phyloP scores from a whole-genome alignment of 2,888 invertebrate genomes.

The Buathra laborator region DNA sequence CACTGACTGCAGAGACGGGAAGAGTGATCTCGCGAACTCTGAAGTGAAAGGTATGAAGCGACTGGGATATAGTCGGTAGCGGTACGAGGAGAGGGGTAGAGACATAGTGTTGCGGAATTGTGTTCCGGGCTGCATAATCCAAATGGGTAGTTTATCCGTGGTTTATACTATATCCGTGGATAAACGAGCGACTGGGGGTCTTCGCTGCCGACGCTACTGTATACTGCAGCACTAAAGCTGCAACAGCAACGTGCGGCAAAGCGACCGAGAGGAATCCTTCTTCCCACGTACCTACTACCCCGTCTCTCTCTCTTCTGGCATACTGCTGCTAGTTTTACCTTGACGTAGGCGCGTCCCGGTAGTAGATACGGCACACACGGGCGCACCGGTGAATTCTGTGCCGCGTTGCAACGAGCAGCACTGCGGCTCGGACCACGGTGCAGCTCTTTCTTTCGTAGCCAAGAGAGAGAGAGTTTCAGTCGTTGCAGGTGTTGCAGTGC shows the following conservation, averaged over 20 bases:
- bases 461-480: not conserved
- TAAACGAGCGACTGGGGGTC: slow-evolving; percentile 67
- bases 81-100: slow-evolving; percentile 9
- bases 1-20: slow-evolving; percentile 2
- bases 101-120: slow-evolving; percentile 64
- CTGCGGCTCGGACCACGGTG: slow-evolving; percentile 52
- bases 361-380: slow-evolving; percentile 17
- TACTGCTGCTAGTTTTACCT: slow-evolving; percentile 11
- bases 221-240: slow-evolving; percentile 43
- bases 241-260: slow-evolving; percentile 53
- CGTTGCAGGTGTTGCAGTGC: slow-evolving; percentile 4
- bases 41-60: slow-evolving; percentile 33
- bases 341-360: slow-evolving; percentile 1
- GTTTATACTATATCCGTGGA: slow-evolving; percentile 66
- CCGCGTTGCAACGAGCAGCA: slow-evolving; percentile 43
- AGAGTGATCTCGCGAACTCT: slow-evolving; percentile 31
- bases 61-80: not conserved
- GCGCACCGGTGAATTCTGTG: slow-evolving; percentile 4
- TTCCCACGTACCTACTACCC: slow-evolving; percentile 32
- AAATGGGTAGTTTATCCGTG: slow-evolving; percentile 69
- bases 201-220: slow-evolving; percentile 51
- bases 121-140: slow-evolving; percentile 67
- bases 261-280: slow-evolving; percentile 53
- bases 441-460: not conserved
- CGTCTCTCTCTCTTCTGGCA: slow-evolving; percentile 20